phyloP scores from a whole-genome alignment of 2,113 vertebrate genomes.

The Xiphophorus couchianus region DNA sequence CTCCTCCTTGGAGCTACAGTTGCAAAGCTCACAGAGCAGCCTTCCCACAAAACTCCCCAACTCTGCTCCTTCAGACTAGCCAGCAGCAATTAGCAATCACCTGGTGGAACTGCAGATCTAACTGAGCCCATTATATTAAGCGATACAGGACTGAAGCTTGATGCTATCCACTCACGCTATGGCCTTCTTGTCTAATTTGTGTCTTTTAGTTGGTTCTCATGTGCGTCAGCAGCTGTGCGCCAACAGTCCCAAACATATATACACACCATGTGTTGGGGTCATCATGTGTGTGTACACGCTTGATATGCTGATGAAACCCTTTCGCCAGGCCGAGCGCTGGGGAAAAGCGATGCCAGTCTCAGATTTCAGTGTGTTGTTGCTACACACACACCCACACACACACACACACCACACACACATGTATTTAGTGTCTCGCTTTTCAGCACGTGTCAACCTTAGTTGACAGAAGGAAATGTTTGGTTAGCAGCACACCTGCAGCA shows the following conservation, averaged over 20 bases:
- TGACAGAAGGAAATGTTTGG: conserved; percentile 50
- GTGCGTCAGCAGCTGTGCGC: background rate
- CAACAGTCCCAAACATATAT: background rate
- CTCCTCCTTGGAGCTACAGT: too few species aligned
- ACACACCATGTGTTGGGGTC: background rate
- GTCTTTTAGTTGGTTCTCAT: conserved; percentile 31
- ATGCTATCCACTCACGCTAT: background rate
- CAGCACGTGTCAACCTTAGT: conserved; percentile 58
- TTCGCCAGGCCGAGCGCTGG: background rate
- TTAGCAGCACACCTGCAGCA: conserved; percentile 27
- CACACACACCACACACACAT: background rate
- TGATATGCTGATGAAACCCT: conserved; percentile 3
- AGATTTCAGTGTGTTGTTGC: conserved; percentile 24
- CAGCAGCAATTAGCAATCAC: too few species aligned
- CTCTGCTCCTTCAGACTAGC: too few species aligned
- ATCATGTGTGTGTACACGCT: background rate
- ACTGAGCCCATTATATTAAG: background rate
- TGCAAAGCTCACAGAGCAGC: too few species aligned
- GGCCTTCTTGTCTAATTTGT: conserved; percentile 19
- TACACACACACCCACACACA: background rate
- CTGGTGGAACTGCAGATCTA: too few species aligned
- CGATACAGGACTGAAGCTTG: conserved; percentile 21
- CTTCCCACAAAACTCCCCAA: too few species aligned
- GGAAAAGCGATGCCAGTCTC: conserved; percentile 1
- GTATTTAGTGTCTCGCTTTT: conserved; percentile 39